Evolutionary conservation across 2,888 invertebrate genomes (phyloP).

Genomic region (Tenthredo mesomela): DNA sequence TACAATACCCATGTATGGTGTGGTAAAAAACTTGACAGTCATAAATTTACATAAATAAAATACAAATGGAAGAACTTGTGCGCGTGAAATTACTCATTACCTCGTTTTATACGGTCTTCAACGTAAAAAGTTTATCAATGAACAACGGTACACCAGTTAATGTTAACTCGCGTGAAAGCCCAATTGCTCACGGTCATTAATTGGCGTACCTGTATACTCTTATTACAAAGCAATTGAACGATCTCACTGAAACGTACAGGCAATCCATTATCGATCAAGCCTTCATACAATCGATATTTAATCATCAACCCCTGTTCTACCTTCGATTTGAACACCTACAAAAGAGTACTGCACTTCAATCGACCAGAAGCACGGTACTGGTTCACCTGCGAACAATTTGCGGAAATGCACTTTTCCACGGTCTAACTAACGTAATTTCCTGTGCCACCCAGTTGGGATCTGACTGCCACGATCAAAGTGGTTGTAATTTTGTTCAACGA

Average conservation of each 20-base stretch:
- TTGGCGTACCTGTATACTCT: slow-evolving; percentile 22
- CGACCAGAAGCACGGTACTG: not conserved
- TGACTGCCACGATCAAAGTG: not conserved
- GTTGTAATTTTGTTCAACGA: not conserved
- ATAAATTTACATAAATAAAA: not conserved
- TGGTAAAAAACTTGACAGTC: not conserved
- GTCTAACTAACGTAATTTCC: slow-evolving; percentile 10
- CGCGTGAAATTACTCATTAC: not conserved
- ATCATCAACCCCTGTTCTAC: not conserved
- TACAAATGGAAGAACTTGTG: not conserved
- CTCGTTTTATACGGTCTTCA: not conserved
- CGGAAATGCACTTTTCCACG: not conserved
- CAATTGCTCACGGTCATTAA: not conserved
- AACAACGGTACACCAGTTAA: not conserved
- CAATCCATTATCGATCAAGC: not conserved
- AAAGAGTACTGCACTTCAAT: not conserved
- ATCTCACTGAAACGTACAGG: not conserved
- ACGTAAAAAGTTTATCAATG: slow-evolving; percentile 1
- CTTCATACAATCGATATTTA: not conserved
- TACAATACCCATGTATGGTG: not conserved
- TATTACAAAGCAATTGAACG: not conserved
- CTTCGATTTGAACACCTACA: not conserved
- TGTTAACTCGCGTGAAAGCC: not conserved
- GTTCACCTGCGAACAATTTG: not conserved
- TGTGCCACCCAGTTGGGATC: not conserved